Evolutionary conservation across 2,888 invertebrate genomes (phyloP), one percentile per base, ranked within the genome.

Genomic region (Fabriciana adippe): DNA sequence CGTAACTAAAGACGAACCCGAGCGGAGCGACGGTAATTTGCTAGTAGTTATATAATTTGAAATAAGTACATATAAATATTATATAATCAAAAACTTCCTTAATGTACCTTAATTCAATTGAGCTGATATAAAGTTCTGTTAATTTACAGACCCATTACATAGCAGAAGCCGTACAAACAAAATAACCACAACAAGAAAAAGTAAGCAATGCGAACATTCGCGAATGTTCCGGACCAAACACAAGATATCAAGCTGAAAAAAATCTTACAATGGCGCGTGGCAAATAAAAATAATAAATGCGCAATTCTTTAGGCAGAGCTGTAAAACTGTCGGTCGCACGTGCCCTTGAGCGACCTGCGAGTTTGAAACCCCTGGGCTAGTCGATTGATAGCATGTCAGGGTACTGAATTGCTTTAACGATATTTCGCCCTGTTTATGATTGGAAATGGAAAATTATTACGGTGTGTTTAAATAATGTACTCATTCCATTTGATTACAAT

Each of bases 281-380:
- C 83, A 82, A 85, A 91, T 91, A 91, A 91, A 91, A 86, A 91
- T 90, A 91, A 90, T 88, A 90, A 91, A 92, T 88, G 89, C 82
- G 85, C 90, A 81, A 90, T 92, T 87, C 86, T 89, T 92, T 91
- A 90, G 79, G 79, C 81, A 79, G 82, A 83, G 89, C 80, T 89
- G 89, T 91, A 88, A 91, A 91, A 85, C 85, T 90, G 91, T 90
- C 91, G 83, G 81, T 74, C 76, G 76, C 90, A 90, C 82, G 85
- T 76, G 87, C 81, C 87, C 86, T 88, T 86, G 84, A 85, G 81
- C 76, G 77, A 80, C 76, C 79, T 79, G 76, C 59, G 80, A 75
- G 78, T 78, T 78, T 74, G 79, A 76, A 77, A 77, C 76, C 79
- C 80, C 81, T 80, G 83, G 35, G 67, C 76, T 71, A 66, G 55